phyloP scores from a whole-genome alignment of 35 echinoderm and acorn worm genomes.

The Chiridota heheva region DNA sequence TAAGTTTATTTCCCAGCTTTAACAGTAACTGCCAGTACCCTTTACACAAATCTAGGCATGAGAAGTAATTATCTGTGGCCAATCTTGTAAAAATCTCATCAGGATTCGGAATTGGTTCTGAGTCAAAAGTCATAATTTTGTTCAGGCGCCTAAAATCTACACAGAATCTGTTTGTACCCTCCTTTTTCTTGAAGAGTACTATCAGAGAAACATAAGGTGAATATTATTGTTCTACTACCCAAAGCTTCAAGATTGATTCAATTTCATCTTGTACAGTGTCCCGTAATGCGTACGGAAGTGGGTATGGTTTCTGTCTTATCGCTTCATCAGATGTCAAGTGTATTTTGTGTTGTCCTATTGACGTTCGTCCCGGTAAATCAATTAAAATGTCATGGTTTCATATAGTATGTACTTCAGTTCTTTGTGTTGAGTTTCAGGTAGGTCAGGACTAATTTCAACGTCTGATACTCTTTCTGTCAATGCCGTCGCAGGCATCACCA shows the following conservation, averaged over 20 bases:
- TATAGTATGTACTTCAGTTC: background rate
- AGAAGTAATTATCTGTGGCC: conserved; percentile 44
- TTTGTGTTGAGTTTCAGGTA: background rate
- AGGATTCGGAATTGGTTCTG: conserved; percentile 53
- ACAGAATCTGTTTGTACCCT: conserved; percentile 41
- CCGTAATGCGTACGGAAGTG: conserved; percentile 35
- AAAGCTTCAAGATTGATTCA: conserved; percentile 29
- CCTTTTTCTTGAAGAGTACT: conserved; percentile 42
- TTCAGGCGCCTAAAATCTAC: conserved; percentile 49
- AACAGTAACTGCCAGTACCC: conserved; percentile 61
- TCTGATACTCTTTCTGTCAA: background rate
- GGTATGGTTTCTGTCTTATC: conserved; percentile 35
- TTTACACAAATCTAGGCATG: conserved; percentile 52
- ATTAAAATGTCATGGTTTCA: background rate
- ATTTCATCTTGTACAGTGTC: conserved; percentile 50
- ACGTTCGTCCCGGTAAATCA: background rate
- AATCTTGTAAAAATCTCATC: conserved; percentile 53
- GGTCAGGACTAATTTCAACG: background rate
- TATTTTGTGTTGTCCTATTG: background rate
- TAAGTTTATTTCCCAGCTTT: background rate
- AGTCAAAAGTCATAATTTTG: conserved; percentile 36
- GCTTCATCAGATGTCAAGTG: conserved; percentile 1
- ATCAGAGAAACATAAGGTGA: conserved; percentile 49
- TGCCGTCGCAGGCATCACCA: background rate
- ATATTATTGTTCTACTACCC: conserved; percentile 46